phyloP scores from a whole-genome alignment of 2,888 invertebrate species.

The Trichopoda pennipes region DNA sequence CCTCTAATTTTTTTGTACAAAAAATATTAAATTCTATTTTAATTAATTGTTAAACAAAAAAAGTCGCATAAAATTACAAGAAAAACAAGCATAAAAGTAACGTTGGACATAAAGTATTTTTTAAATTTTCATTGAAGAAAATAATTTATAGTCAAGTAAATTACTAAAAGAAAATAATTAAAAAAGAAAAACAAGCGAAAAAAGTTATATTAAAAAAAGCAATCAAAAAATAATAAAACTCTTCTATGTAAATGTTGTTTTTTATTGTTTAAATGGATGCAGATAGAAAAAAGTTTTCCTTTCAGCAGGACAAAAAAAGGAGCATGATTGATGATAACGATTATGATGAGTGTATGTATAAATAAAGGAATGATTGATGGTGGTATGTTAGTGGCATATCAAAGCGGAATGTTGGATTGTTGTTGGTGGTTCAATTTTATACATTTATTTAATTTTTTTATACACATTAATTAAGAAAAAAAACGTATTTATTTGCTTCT shows the following conservation, averaged over 20 bases:
- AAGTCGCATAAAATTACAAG: conserved; percentile 33
- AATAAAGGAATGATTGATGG: conserved; percentile 28
- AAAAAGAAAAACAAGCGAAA: conserved; percentile 57
- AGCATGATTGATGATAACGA: conserved; percentile 11
- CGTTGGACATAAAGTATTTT: conserved; percentile 66
- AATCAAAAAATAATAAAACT: conserved; percentile 69
- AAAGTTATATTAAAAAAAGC: conserved; percentile 61
- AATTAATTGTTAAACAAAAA: conserved; percentile 65
- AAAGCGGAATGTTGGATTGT: conserved; percentile 58
- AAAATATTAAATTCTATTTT: conserved; percentile 61
- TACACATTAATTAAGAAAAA: not conserved
- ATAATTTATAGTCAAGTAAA: conserved; percentile 63
- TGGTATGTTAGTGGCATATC: conserved; percentile 62
- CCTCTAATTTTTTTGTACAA: conserved; percentile 53
- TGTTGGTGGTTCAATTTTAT: conserved; percentile 52
- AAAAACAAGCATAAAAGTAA: conserved; percentile 46
- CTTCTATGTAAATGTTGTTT: conserved; percentile 68
- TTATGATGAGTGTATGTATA: conserved; percentile 41
- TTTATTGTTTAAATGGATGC: conserved; percentile 51
- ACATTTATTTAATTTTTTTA: conserved; percentile 26
- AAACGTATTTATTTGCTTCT: not conserved
- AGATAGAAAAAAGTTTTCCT: conserved; percentile 28
- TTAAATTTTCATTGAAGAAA: conserved; percentile 62
- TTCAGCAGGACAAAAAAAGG: conserved; percentile 46
- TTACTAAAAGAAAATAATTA: conserved; percentile 61